Conservation (phyloP, 1,140 invertebrate species). For the Lordiphosa mommai region DNA sequence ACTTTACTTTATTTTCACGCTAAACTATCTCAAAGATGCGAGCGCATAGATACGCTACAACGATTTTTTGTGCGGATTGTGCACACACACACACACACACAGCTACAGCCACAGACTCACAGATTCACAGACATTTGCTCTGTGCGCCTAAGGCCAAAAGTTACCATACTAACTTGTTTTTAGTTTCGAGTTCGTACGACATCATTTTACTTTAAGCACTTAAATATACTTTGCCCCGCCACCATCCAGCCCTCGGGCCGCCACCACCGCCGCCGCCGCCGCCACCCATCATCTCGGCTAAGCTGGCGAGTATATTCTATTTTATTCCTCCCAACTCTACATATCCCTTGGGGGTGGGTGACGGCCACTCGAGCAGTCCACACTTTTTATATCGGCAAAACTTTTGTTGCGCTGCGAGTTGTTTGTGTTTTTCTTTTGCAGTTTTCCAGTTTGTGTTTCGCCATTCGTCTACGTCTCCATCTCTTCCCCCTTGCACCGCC, state of each 20-base stretch:
- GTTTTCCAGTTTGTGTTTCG: constrained; percentile 70
- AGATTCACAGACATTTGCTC: constrained; percentile 1
- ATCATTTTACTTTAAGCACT: constrained; percentile 79
- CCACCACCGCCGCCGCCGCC: not conserved
- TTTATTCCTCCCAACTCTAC: constrained; percentile 40
- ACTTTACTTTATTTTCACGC: constrained; percentile 78
- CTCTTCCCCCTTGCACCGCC: not conserved
- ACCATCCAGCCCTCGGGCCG: constrained; percentile 26
- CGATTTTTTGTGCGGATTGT: constrained; percentile 75
- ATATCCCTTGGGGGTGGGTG: constrained; percentile 17
- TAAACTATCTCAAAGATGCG: constrained; percentile 78
- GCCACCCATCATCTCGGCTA: constrained; percentile 27
- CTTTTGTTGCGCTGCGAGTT: constrained; percentile 75
- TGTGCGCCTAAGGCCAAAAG: constrained; percentile 70
- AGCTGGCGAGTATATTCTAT: constrained; percentile 57
- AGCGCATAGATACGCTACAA: constrained; percentile 75
- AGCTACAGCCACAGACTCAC: constrained; percentile 10
- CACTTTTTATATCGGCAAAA: constrained; percentile 71
- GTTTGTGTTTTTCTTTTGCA: constrained; percentile 78
- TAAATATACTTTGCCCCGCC: constrained; percentile 76
- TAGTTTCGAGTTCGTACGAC: constrained; percentile 79
- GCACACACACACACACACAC: constrained; percentile 46
- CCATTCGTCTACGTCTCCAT: not conserved
- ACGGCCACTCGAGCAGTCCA: constrained; percentile 67
- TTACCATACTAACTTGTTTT: constrained; percentile 78